Evolutionary conservation across 2,888 invertebrate species (phyloP).

Genomic region (Rhaphigaster nebulosa): DNA sequence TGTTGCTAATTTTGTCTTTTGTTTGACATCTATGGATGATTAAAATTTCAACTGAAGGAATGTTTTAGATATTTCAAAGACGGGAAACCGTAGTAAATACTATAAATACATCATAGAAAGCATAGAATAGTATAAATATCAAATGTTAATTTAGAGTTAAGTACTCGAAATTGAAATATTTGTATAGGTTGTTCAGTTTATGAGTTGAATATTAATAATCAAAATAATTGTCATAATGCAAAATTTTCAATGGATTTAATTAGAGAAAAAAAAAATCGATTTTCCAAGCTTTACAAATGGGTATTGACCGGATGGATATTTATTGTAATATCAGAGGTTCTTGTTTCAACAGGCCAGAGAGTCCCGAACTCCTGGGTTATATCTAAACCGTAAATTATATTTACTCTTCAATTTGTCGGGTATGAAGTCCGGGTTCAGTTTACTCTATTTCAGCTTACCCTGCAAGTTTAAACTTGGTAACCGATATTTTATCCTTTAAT

Average conservation of each 20-base stretch:
- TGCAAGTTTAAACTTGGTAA: neutral
- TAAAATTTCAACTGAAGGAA: too few relatives aligned
- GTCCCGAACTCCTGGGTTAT: neutral
- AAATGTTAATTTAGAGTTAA: too few relatives aligned
- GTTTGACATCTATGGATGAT: too few relatives aligned
- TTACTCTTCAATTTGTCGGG: slow-evolving; percentile 3
- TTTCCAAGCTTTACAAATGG: neutral
- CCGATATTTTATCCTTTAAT: slow-evolving; percentile 6
- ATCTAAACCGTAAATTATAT: slow-evolving; percentile 41
- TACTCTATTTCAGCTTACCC: neutral
- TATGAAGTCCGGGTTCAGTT: slow-evolving; percentile 12
- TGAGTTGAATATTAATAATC: too few relatives aligned
- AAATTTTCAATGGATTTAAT: neutral
- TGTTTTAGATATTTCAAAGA: too few relatives aligned
- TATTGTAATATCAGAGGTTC: neutral
- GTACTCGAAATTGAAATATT: too few relatives aligned
- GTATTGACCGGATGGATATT: neutral
- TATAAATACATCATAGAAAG: too few relatives aligned
- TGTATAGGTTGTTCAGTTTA: too few relatives aligned
- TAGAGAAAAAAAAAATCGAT: neutral
- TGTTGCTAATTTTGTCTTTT: too few relatives aligned
- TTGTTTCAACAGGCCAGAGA: neutral
- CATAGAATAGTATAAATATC: too few relatives aligned
- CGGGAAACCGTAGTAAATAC: too few relatives aligned
- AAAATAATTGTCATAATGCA: neutral